phyloP scores from a whole-genome alignment of 2,113 vertebrate species.

The Seriola rivoliana region DNA sequence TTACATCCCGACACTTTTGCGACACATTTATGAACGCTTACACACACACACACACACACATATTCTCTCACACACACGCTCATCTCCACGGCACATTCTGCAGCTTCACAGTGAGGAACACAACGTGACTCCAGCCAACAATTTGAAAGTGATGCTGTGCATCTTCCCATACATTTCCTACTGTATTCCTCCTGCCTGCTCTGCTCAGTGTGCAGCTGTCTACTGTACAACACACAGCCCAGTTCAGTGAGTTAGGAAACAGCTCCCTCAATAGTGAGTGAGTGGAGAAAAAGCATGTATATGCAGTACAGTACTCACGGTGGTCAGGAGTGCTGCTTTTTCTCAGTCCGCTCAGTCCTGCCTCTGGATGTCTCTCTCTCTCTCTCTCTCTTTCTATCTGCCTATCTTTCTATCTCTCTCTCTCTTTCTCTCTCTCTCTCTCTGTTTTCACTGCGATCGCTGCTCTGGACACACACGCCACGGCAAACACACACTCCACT shows the following conservation, averaged over 20 bases:
- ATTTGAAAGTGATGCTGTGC: slow-evolving; percentile 27
- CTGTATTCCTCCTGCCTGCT: neutral
- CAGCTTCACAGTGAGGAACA: slow-evolving; percentile 12
- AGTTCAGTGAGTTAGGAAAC: slow-evolving; percentile 37
- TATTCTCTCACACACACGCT: neutral
- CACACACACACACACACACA: slow-evolving; percentile 10
- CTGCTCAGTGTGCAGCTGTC: slow-evolving; percentile 1
- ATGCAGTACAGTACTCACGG: slow-evolving; percentile 66
- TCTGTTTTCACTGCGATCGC: slow-evolving; percentile 61
- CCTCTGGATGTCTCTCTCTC: slow-evolving; percentile 54
- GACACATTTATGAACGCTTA: neutral
- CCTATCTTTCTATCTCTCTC: slow-evolving; percentile 6
- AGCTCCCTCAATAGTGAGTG: slow-evolving; percentile 23
- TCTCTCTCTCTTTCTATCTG: slow-evolving; percentile 55
- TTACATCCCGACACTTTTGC: neutral
- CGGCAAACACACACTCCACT: slow-evolving; percentile 54
- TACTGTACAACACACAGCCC: slow-evolving; percentile 23
- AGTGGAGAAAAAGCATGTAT: slow-evolving; percentile 37
- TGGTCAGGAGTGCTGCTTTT: slow-evolving; percentile 48
- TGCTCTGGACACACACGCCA: slow-evolving; percentile 48
- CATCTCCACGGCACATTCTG: neutral
- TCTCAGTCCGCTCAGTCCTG: slow-evolving; percentile 56
- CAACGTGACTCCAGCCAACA: slow-evolving; percentile 26
- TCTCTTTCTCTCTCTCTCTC: neutral
- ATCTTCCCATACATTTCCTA: slow-evolving; percentile 8